These are phyloP conservation scores for Cyphomyrus discorhynchus DNA, from an alignment of 2,113 vertebrate genomes.

Conservation along the genomic window DNA sequence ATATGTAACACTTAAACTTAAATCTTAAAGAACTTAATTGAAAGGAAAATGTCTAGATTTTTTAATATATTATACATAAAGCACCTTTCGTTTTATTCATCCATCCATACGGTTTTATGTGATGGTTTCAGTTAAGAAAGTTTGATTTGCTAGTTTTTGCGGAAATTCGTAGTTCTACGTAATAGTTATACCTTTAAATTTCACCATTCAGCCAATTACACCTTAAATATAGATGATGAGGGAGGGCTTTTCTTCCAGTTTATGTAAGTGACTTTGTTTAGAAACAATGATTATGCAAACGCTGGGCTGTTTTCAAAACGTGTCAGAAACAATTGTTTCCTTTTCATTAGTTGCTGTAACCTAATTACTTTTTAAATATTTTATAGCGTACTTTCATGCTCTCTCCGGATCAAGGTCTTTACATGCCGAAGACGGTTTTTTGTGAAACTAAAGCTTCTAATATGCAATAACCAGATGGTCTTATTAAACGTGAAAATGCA, in stretches of 20 bases:
- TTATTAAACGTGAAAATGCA: not conserved
- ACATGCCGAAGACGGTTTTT: not conserved
- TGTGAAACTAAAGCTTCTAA: not conserved
- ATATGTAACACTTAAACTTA: not conserved
- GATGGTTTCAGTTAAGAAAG: not conserved
- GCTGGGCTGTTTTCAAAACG: not conserved
- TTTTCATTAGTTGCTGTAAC: not conserved
- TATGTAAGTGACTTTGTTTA: not conserved
- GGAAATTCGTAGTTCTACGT: not conserved
- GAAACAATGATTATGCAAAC: not conserved
- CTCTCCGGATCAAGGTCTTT: not conserved
- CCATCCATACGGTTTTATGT: not conserved
- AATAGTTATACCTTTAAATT: not conserved
- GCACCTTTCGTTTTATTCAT: not conserved
- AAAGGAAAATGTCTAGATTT: not conserved
- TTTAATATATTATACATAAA: not conserved
- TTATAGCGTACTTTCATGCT: not conserved
- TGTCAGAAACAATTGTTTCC: not conserved
- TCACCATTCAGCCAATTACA: not conserved
- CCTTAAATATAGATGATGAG: not conserved
- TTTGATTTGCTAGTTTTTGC: not conserved
- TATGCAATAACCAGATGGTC: not conserved
- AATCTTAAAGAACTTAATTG: not conserved
- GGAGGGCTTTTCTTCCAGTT: not conserved
- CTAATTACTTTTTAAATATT: not conserved